These are phyloP conservation scores for Phymatocera aterrima DNA, from an alignment of 2,888 invertebrate genomes.

Conservation along the genomic window DNA sequence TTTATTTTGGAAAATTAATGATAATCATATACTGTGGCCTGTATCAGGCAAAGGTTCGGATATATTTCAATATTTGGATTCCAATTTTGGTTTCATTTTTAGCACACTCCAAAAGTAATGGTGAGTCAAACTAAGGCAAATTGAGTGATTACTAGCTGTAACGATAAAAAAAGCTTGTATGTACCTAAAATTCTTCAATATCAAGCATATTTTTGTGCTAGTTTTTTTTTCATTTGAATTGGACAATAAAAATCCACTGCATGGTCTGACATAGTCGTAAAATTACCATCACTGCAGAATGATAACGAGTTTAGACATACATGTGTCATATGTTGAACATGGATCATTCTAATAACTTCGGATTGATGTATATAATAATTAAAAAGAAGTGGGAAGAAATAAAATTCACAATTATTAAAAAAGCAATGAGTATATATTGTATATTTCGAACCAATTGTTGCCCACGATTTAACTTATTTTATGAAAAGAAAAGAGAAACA, in stretches of 20 bases:
- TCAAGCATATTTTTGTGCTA: neutral
- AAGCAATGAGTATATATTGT: slow-evolving; percentile 44
- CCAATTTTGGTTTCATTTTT: neutral
- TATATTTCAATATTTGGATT: neutral
- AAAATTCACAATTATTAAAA: slow-evolving; percentile 40
- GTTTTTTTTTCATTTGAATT: neutral
- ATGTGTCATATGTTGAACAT: neutral
- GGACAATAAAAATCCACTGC: slow-evolving; percentile 29
- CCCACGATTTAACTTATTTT: slow-evolving; percentile 57
- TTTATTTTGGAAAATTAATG: slow-evolving; percentile 11
- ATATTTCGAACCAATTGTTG: slow-evolving; percentile 29
- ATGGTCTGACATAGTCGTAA: neutral
- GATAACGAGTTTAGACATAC: slow-evolving; percentile 9
- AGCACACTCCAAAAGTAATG: neutral
- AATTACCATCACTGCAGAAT: neutral
- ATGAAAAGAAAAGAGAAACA: slow-evolving; percentile 56
- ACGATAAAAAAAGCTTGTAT: neutral
- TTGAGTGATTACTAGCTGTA: neutral
- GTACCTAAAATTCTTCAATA: neutral
- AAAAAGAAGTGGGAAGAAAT: slow-evolving; percentile 11
- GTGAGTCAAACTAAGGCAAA: neutral
- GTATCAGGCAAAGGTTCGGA: slow-evolving; percentile 27
- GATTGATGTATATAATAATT: slow-evolving; percentile 16
- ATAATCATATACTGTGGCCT: slow-evolving; percentile 5
- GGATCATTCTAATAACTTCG: slow-evolving; percentile 10